phyloP scores from a whole-genome alignment of 92 coral and sea anemone species.

The Virgularia gustaviana region DNA sequence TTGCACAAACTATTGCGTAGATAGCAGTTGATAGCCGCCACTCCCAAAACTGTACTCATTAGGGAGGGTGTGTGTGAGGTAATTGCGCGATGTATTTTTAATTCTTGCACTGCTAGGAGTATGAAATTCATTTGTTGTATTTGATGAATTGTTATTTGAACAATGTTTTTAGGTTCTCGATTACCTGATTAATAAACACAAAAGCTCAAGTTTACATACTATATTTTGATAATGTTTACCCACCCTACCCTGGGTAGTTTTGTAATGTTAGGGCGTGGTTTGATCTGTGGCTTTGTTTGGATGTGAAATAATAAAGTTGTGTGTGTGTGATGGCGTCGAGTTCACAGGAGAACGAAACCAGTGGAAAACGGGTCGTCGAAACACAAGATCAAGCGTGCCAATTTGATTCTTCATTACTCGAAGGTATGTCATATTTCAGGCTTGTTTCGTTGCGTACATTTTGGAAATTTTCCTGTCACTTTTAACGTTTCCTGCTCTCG shows the following conservation, averaged over 20 bases:
- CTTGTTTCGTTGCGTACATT: background rate
- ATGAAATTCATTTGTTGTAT: too few species aligned
- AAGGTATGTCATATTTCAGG: constrained; percentile 62
- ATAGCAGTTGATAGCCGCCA: too few species aligned
- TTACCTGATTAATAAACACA: background rate
- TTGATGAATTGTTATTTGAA: too few species aligned
- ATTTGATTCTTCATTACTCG: constrained; percentile 93
- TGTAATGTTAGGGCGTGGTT: constrained; percentile 29
- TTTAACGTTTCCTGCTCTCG: background rate
- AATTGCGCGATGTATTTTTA: too few species aligned
- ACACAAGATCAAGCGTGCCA: constrained; percentile 99
- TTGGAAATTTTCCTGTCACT: background rate
- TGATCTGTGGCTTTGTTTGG: constrained; percentile 36
- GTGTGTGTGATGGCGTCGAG: constrained; percentile 29
- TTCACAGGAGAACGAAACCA: constrained; percentile 8
- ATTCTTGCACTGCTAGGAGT: too few species aligned
- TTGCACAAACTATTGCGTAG: too few species aligned
- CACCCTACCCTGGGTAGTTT: constrained; percentile 16
- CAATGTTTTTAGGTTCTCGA: too few species aligned
- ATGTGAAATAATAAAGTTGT: constrained; percentile 28
- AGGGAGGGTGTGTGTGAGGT: too few species aligned
- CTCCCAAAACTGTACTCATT: too few species aligned
- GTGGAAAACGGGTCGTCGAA: constrained; percentile 31
- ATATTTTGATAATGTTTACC: background rate
- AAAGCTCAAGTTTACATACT: background rate